Conservation (phyloP, 2,797 vertebrate genomes). For the Amniataba percoides region DNA sequence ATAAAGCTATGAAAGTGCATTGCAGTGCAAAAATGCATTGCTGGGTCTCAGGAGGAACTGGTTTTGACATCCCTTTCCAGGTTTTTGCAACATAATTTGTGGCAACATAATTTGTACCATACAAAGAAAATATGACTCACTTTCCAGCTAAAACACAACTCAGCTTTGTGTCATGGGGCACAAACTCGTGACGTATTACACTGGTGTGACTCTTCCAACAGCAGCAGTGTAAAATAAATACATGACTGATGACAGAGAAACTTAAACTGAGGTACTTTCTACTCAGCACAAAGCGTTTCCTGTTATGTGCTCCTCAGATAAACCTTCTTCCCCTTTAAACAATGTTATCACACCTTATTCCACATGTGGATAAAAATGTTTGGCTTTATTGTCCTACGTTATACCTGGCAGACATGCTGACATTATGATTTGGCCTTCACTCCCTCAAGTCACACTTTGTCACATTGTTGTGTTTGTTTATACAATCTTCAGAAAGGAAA, state of each 20-base stretch:
- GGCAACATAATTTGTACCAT: no score
- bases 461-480: background rate
- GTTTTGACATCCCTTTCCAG: no score
- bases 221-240: no score
- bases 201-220: no score
- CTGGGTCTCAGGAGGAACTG: no score
- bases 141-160: no score
- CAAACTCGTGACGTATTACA: no score
- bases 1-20: no score
- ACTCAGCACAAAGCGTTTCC: background rate
- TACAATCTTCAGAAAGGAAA: background rate
- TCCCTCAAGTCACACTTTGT: background rate
- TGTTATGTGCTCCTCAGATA: background rate
- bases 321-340: background rate
- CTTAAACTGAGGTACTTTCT: slow-evolving; percentile 1
- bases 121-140: background rate
- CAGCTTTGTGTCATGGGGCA: no score
- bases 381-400: background rate
- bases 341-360: background rate
- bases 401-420: no score
- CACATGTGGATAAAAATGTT: background rate
- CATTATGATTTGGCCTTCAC: background rate
- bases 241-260: background rate
- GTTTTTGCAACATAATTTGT: no score
- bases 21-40: no score